A percentile compares a stretch with the other conserved stretches of the same genome.
Evolutionary conservation across 1,140 invertebrate genomes (phyloP).

Genomic region (Hyphantria cunea): DNA sequence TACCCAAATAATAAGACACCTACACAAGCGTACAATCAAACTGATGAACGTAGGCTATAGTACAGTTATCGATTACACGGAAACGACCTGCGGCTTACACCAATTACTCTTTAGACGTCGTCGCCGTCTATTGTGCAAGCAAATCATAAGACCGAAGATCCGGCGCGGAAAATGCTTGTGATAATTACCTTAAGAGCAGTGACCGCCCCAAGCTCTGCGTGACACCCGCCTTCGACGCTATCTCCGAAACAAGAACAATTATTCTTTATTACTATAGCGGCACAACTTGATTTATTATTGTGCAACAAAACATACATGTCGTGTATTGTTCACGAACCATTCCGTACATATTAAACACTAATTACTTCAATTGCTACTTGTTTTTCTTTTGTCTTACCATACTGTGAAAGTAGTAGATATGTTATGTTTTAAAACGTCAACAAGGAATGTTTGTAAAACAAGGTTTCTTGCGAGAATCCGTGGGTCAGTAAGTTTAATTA

Average conservation of each 20-base stretch:
- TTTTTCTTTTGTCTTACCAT: constrained; percentile 6
- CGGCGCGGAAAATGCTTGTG: constrained; percentile 10
- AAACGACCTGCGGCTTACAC: constrained; percentile 21
- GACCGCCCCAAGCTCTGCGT: constrained; percentile 45
- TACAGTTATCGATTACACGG: constrained; percentile 28
- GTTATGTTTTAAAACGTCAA: too few species aligned
- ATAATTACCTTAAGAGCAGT: constrained; percentile 54
- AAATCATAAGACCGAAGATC: constrained; percentile 42
- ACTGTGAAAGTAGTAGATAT: too few species aligned
- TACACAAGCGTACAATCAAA: background rate
- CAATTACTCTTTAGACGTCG: constrained; percentile 29
- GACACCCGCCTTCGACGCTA: constrained; percentile 28
- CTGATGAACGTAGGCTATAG: constrained; percentile 9
- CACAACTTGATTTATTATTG: constrained; percentile 31
- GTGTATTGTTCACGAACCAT: constrained; percentile 14
- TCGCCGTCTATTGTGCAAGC: constrained; percentile 42
- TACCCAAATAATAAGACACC: constrained; percentile 2
- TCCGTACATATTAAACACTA: constrained; percentile 8
- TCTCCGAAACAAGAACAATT: constrained; percentile 42
- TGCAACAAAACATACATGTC: constrained; percentile 20
- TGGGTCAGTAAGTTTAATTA: too few species aligned
- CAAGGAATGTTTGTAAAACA: too few species aligned
- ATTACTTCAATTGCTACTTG: constrained; percentile 14
- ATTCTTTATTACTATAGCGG: constrained; percentile 39
- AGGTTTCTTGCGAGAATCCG: too few species aligned